Percentiles rank a stretch among this genome's conserved stretches.
Evolutionary conservation across 2,888 invertebrate genomes (phyloP).

Genomic region (Dorcus hopei): DNA sequence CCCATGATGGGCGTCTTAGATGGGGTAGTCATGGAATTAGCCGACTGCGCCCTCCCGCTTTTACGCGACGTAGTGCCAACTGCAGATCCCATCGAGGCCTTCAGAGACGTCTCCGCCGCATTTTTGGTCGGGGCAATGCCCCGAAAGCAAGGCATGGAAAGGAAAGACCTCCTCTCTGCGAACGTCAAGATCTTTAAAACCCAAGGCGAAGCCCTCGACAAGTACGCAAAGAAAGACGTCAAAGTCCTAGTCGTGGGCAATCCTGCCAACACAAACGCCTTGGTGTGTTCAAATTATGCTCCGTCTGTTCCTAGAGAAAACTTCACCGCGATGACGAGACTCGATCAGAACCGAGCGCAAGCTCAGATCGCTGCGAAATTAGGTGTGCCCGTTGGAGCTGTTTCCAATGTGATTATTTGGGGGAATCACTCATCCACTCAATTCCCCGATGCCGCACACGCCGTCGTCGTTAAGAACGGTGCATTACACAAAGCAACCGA

Average conservation of each 20-base stretch:
- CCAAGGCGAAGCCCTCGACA: conserved; percentile 91
- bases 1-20: conserved; percentile 95
- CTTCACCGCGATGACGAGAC: conserved; percentile 96
- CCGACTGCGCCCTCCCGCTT: conserved; percentile 91
- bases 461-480: conserved; percentile 36
- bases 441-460: conserved; percentile 88
- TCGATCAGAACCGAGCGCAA: conserved; percentile 97
- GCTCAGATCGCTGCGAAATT: conserved; percentile 79
- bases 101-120: conserved; percentile 92
- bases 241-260: conserved; percentile 98
- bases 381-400: conserved; percentile 66
- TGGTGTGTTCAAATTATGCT: conserved; percentile 92
- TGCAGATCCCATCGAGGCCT: conserved; percentile 85
- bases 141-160: conserved; percentile 95
- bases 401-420: conserved; percentile 93
- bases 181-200: conserved; percentile 98
- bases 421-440: conserved; percentile 99
- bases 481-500: conserved; percentile 52
- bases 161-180: conserved; percentile 94
- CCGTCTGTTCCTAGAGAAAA: conserved; percentile 94
- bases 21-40: conserved; percentile 96
- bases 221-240: conserved; percentile 85
- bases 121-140: conserved; percentile 99
- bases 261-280: conserved; percentile 98
- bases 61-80: conserved; percentile 83